A percentile compares a stretch with the other conserved stretches of the same genome.
Conservation (phyloP, 2,888 invertebrate genomes). For the Sylvicola cinctus region DNA sequence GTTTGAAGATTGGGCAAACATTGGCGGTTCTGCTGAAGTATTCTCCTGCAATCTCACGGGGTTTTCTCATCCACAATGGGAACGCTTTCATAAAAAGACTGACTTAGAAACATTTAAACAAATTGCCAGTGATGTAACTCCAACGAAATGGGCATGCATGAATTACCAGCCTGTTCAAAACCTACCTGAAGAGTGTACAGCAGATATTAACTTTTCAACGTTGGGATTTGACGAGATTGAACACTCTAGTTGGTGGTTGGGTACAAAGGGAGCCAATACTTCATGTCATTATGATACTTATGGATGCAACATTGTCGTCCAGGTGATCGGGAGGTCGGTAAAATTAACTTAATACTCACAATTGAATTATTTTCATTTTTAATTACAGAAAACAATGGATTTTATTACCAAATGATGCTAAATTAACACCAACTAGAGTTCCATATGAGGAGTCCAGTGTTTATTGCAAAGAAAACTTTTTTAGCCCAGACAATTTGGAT, state of each 20-base stretch:
- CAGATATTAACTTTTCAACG: constrained; percentile 36
- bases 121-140: constrained; percentile 19
- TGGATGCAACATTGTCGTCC: constrained; percentile 80
- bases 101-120: constrained; percentile 43
- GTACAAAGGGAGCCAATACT: constrained; percentile 70
- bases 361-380: constrained; percentile 5
- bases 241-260: constrained; percentile 75
- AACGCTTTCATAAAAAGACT: constrained; percentile 39
- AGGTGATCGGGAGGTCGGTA: constrained; percentile 60
- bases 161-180: constrained; percentile 32
- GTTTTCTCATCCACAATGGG: constrained; percentile 44
- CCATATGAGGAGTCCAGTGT: constrained; percentile 95
- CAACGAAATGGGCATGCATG: constrained; percentile 34
- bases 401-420: constrained; percentile 63
- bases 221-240: constrained; percentile 50
- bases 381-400: constrained; percentile 69
- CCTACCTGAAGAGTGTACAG: constrained; percentile 17
- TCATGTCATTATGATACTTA: constrained; percentile 90
- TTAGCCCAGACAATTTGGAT: constrained; percentile 33
- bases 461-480: constrained; percentile 68
- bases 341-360: constrained; percentile 4
- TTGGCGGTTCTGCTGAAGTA: too few species aligned
- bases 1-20: constrained; percentile 16
- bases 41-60: background rate
- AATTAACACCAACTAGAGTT: constrained; percentile 57